phyloP scores from a whole-genome alignment of 2,888 invertebrate genomes.

The Charanyca ferruginea region DNA sequence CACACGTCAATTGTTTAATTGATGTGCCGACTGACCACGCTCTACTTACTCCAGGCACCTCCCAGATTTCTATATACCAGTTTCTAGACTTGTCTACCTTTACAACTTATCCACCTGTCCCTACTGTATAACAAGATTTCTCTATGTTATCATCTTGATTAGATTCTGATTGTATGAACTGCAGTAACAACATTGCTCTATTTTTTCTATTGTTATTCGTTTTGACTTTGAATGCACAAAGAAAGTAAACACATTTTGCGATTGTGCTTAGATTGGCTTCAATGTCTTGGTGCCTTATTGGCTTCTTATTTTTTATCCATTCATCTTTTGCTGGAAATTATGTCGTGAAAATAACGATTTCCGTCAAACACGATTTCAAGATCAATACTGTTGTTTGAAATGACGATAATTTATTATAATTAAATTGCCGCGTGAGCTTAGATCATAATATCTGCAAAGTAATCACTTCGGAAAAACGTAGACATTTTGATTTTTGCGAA shows the following conservation, averaged over 20 bases:
- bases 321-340: too few relatives aligned
- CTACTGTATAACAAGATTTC: conserved; percentile 54
- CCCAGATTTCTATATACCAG: conserved; percentile 77
- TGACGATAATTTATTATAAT: too few relatives aligned
- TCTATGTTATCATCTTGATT: conserved; percentile 45
- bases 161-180: conserved; percentile 20
- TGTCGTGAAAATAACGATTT: too few relatives aligned
- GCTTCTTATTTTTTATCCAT: too few relatives aligned
- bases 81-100: conserved; percentile 68
- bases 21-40: conserved; percentile 67
- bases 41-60: conserved; percentile 74
- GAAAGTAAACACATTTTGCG: conserved; percentile 22
- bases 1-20: conserved; percentile 63
- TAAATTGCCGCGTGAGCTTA: too few relatives aligned
- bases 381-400: too few relatives aligned
- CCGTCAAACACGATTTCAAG: too few relatives aligned
- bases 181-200: background rate
- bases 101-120: conserved; percentile 34
- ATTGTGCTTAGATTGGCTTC: conserved; percentile 9
- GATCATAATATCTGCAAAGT: too few relatives aligned
- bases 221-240: conserved; percentile 19
- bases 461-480: too few relatives aligned
- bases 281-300: conserved; percentile 3
- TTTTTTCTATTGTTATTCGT: conserved; percentile 6
- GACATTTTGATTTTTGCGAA: too few relatives aligned